Percentiles rank a stretch among this genome's conserved stretches.
Conservation (phyloP, 2,888 invertebrate species). For the Meganola albula region DNA sequence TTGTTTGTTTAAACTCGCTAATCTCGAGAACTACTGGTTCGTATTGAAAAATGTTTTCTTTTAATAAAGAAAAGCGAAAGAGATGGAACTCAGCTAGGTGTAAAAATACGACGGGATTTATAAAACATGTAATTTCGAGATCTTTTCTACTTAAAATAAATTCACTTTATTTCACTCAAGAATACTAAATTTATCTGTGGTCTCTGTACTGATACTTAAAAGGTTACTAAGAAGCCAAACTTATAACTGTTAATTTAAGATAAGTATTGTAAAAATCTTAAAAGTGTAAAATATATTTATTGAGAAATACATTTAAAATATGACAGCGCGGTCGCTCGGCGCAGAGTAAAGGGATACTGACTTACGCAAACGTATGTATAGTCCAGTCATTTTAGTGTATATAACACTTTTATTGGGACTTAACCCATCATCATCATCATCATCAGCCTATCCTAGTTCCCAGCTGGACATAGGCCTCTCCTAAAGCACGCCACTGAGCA, state of each 20-base stretch:
- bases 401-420: too few species aligned
- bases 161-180: too few species aligned
- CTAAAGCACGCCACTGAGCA: too few species aligned
- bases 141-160: too few species aligned
- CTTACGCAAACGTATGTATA: slow-evolving; percentile 67
- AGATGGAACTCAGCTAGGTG: too few species aligned
- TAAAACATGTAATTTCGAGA: too few species aligned
- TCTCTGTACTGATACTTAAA: slow-evolving; percentile 22
- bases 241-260: slow-evolving; percentile 30
- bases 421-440: too few species aligned
- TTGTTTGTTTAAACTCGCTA: neutral
- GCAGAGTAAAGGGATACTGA: slow-evolving; percentile 70
- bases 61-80: too few species aligned
- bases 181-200: neutral
- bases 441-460: too few species aligned
- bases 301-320: slow-evolving; percentile 65
- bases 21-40: neutral
- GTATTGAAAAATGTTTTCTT: neutral
- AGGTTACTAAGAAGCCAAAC: slow-evolving; percentile 22
- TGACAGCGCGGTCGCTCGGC: slow-evolving; percentile 54
- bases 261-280: slow-evolving; percentile 41
- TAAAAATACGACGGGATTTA: too few species aligned
- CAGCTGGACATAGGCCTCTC: too few species aligned
- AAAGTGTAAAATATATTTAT: slow-evolving; percentile 48
- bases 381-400: slow-evolving; percentile 22